Conservation (phyloP, 2,797 vertebrate genomes). For the Sebastes taczanowskii region DNA sequence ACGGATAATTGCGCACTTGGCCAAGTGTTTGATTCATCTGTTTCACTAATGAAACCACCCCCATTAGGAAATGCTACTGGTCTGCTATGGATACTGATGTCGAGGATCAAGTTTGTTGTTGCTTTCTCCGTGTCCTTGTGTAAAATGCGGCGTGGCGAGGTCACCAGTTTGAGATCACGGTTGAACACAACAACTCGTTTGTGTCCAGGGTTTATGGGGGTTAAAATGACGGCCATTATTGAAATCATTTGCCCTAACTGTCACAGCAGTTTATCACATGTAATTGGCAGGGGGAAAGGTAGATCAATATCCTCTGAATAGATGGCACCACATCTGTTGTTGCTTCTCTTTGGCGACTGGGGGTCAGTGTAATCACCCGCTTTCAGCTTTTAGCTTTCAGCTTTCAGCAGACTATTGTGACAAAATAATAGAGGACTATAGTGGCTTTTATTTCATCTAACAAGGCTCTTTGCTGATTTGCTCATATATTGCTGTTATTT, state of each 20-base stretch:
- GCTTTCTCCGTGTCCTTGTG: not conserved
- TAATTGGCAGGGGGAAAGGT: conserved; percentile 61
- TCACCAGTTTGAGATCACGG: not conserved
- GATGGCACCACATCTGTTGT: conserved; percentile 64
- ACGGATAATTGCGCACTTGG: conserved; percentile 70
- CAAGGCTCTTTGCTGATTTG: not conserved
- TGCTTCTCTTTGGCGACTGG: conserved; percentile 47
- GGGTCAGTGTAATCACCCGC: conserved; percentile 41
- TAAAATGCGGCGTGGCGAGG: not conserved
- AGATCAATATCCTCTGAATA: conserved; percentile 73
- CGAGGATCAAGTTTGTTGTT: not conserved
- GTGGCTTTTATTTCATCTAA: conserved; percentile 29
- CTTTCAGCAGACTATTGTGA: conserved; percentile 38
- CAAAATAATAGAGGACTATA: conserved; percentile 33
- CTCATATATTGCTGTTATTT: not conserved
- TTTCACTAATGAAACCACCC: conserved; percentile 61
- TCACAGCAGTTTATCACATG: conserved; percentile 62
- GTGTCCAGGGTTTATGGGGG: conserved; percentile 5
- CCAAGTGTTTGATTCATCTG: conserved; percentile 72
- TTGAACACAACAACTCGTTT: conserved; percentile 3
- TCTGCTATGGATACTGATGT: conserved; percentile 8
- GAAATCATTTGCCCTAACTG: conserved; percentile 49
- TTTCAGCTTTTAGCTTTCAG: conserved; percentile 27
- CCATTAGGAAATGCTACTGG: conserved; percentile 43
- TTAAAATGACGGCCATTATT: conserved; percentile 50